Conservation (phyloP, 2,113 vertebrate genomes). For the Corapipo altera region DNA sequence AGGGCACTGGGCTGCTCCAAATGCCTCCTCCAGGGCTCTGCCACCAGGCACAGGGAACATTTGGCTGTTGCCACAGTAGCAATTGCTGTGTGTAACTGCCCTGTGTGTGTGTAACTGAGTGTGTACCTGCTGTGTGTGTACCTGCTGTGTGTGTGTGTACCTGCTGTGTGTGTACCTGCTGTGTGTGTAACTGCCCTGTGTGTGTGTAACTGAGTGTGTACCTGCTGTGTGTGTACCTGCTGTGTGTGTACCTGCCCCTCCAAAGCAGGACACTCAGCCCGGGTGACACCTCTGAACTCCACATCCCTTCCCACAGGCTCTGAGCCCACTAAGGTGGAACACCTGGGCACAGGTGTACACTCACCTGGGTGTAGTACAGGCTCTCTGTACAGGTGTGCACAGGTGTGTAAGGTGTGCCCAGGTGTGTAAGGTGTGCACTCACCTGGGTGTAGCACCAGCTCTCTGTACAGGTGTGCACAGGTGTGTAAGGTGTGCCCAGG, state of each 20-base stretch:
- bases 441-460: neutral
- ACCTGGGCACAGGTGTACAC: neutral
- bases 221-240: neutral
- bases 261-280: neutral
- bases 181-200: neutral
- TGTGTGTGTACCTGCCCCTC: neutral
- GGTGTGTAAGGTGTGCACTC: neutral
- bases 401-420: neutral
- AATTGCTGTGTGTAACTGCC: neutral
- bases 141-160: neutral
- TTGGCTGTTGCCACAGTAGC: neutral
- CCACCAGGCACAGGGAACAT: neutral
- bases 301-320: neutral
- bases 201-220: no score
- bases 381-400: slow-evolving; percentile 76
- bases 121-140: no score
- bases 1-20: neutral
- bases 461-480: no score
- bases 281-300: neutral
- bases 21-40: neutral
- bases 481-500: no score
- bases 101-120: no score
- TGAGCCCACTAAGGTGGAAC: fast-evolving
- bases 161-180: no score
- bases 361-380: slow-evolving; percentile 97